These are phyloP conservation scores for Acanthosepion esculentum DNA, from an alignment of 2,888 invertebrate species.

Conservation along the genomic window DNA sequence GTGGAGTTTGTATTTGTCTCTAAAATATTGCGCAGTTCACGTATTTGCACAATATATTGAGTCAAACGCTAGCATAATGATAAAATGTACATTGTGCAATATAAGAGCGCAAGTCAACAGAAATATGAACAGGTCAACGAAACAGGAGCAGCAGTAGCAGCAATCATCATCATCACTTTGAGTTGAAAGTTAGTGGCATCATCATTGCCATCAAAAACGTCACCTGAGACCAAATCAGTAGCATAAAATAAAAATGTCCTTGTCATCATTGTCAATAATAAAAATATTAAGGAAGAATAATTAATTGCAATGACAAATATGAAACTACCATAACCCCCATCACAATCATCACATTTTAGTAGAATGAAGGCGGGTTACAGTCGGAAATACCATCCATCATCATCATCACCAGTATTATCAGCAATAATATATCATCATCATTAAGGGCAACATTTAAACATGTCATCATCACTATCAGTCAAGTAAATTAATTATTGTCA, in stretches of 20 bases:
- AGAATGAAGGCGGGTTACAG: background rate
- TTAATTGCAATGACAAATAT: no score
- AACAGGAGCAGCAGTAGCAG: background rate
- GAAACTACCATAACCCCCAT: no score
- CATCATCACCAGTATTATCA: background rate
- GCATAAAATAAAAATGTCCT: no score
- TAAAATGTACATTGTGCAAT: background rate
- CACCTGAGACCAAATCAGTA: no score
- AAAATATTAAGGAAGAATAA: no score
- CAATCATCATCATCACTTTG: no score
- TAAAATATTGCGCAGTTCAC: constrained; percentile 11
- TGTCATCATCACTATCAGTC: no score
- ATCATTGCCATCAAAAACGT: no score
- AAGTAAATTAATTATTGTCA: no score
- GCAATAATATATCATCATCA: background rate
- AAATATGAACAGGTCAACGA: background rate
- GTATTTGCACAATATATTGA: background rate
- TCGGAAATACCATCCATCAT: background rate
- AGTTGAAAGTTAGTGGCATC: no score
- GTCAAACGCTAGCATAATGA: background rate
- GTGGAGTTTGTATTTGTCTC: background rate
- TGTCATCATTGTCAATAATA: no score
- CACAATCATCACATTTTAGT: no score
- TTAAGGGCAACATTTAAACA: background rate
- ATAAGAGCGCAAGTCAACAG: background rate